Conservation (phyloP, 2,888 invertebrate species). For the Melipona bicolor region DNA sequence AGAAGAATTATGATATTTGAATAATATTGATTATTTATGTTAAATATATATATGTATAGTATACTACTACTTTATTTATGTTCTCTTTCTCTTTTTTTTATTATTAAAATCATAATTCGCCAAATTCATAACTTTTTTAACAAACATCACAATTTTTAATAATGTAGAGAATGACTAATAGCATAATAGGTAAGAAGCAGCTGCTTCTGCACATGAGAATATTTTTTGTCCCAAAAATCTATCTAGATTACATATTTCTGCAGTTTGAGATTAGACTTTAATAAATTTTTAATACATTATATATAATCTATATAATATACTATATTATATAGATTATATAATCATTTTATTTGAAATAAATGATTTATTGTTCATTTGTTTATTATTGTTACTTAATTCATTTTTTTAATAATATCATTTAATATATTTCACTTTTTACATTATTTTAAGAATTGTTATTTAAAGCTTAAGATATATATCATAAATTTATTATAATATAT, state of each 20-base stretch:
- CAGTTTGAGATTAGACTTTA: conserved; percentile 21
- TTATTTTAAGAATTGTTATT: neutral
- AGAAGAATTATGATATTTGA: neutral
- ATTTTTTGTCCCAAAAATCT: conserved; percentile 75
- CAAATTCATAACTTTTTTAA: neutral
- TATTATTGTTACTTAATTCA: neutral
- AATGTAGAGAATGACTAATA: conserved; percentile 55
- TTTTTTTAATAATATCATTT: neutral
- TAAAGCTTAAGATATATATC: neutral
- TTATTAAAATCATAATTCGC: neutral
- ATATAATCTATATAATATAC: too few relatives aligned
- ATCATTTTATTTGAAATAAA: conserved; percentile 10
- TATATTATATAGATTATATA: neutral
- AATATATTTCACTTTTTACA: neutral
- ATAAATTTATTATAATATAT: neutral
- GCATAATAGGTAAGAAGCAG: conserved; percentile 68
- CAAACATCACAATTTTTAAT: conserved; percentile 15
- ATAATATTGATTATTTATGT: conserved; percentile 39
- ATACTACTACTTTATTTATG: neutral
- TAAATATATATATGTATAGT: neutral
- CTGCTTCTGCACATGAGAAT: conserved; percentile 74
- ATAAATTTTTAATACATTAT: neutral
- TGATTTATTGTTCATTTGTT: neutral
- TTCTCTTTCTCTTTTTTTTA: neutral
- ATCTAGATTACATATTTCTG: conserved; percentile 31